A percentile compares a stretch with the other conserved stretches of the same genome.
Evolutionary conservation across 2,113 vertebrate species (phyloP).

Genomic region (Balaeniceps rex): DNA sequence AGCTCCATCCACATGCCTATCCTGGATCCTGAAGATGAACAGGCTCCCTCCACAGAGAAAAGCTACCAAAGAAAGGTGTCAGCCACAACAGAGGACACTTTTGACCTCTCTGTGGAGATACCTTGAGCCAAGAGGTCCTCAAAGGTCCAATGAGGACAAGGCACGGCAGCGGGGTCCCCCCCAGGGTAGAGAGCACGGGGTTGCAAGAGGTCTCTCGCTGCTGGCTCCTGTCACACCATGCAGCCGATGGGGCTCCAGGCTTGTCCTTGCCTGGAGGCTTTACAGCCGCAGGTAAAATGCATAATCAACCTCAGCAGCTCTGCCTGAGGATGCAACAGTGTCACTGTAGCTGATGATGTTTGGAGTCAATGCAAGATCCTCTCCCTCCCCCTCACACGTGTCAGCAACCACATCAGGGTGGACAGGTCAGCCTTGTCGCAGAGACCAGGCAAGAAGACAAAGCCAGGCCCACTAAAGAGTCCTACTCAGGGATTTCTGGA

Average conservation of each 20-base stretch:
- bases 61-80: neutral
- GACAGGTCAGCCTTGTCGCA: neutral
- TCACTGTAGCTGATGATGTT: neutral
- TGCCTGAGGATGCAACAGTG: neutral
- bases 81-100: neutral
- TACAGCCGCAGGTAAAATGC: neutral
- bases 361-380: neutral
- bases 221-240: neutral
- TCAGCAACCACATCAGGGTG: neutral
- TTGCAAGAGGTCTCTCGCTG: neutral
- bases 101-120: neutral
- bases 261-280: neutral
- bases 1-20: neutral
- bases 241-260: neutral
- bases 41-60: neutral
- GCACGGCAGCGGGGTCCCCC: accelerated
- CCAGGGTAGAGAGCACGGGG: neutral
- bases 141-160: neutral
- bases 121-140: neutral
- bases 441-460: neutral
- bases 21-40: neutral
- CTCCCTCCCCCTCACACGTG: neutral
- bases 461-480: neutral
- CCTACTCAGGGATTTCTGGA: neutral
- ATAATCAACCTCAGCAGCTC: neutral